Base-by-base conservation (phyloP, 2,797 vertebrate species). In the Oceanodroma leucorhoa region DNA sequence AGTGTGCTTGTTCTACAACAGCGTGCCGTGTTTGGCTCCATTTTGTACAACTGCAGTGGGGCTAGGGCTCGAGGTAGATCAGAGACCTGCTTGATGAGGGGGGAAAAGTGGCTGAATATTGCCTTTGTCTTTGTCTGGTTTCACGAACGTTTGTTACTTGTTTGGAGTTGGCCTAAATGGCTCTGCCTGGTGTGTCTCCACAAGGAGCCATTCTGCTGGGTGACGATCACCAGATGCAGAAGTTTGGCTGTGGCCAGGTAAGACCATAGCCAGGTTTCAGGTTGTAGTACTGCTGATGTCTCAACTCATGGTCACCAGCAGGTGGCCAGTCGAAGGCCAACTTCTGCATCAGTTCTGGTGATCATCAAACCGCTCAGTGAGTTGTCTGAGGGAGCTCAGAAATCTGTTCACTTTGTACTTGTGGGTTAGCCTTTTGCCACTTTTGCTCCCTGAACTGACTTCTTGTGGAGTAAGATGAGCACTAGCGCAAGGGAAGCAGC, bases 11-110 rank as follows among this genome's bases (percentile, higher is more conserved):
- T 55, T 80, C 65, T 46, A 14, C 65, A 54, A 26, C 26, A 76
- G 18, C 9, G 1, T 30, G 16, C n/a, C 3, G 0, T 45, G 30
- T 46, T 88, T 72, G 34, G 23, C 66, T 79, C 54, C 5, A 0
- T 60, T 82, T 79, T 26, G 34, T 66, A 41, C 18, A n/a, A 21
- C 53, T 61, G 45, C 60, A 36, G 15, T 16, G 34, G 30, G 32
- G 12, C 29, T 61, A 16, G 15, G 9, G 36, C 38, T 61, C 1
- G 0, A 43, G 24, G 20, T 76, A 24, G 55, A 64, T 57, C 48
- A 41, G 41, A 85, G 38, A 30, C n/a, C 53, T 83, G 30, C 53
- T 43, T 50, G 32, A 58, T 65, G 54, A 51, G 11, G 9, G 32
- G 9, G 6, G 13, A 29, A 30, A 87, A 38, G 60, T 51, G 55